Percentiles rank a stretch among this genome's conserved stretches.
Conservation (phyloP, 2,113 vertebrate species). For the Salvelinus alpinus region DNA sequence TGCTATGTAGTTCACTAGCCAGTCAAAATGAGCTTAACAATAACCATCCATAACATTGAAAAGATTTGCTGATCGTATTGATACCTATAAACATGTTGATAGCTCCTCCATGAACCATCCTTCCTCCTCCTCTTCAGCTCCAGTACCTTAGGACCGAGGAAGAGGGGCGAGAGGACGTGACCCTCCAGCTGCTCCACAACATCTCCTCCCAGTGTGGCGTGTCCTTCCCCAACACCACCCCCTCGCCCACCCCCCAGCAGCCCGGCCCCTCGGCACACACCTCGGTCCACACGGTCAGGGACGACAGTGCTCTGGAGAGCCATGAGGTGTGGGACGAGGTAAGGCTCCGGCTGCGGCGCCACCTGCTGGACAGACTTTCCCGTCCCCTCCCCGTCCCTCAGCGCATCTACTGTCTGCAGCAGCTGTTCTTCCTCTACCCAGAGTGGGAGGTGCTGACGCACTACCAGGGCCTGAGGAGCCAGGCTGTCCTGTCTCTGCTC, state of each 20-base stretch:
- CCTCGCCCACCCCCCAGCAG: not conserved
- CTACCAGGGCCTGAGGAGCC: slow-evolving; percentile 83
- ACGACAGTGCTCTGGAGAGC: slow-evolving; percentile 77
- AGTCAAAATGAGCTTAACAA: too few species aligned
- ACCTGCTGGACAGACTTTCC: slow-evolving; percentile 78
- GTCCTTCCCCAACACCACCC: slow-evolving; percentile 76
- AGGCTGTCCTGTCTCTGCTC: slow-evolving; percentile 69
- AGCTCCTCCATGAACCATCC: not conserved
- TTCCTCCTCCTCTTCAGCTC: slow-evolving; percentile 48
- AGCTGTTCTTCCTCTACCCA: slow-evolving; percentile 87
- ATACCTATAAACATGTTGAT: too few species aligned
- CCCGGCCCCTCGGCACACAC: not conserved
- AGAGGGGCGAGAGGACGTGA: slow-evolving; percentile 81
- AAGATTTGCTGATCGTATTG: too few species aligned
- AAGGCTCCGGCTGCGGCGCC: slow-evolving; percentile 62
- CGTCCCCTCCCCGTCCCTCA: slow-evolving; percentile 54
- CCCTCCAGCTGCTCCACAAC: slow-evolving; percentile 84
- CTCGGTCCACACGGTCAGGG: slow-evolving; percentile 50
- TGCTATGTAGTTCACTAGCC: too few species aligned
- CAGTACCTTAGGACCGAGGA: slow-evolving; percentile 76
- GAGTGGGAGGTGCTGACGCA: slow-evolving; percentile 82
- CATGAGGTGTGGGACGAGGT: slow-evolving; percentile 87
- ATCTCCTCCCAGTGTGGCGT: slow-evolving; percentile 83
- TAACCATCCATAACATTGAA: too few species aligned
- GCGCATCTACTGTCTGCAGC: slow-evolving; percentile 79